Evolutionary conservation across 1,140 invertebrate species (phyloP), one percentile per base, ranked within the genome.

Genomic region (Rhagoletis pomonella): DNA sequence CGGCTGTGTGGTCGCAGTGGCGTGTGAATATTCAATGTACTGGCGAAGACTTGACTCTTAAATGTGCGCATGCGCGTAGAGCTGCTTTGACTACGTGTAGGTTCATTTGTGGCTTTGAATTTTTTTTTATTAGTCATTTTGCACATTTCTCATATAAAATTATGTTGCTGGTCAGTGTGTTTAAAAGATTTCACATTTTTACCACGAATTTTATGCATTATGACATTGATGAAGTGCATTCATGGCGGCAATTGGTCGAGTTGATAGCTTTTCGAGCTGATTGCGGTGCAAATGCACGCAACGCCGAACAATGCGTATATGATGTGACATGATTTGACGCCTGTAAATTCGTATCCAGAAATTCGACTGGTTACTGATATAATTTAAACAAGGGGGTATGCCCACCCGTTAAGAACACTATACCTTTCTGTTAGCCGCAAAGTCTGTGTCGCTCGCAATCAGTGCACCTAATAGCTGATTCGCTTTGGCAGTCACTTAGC

Each of bases 171-270:
- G 73, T 81, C 73, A 55, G 19, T 55, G 73, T 55, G 29, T 4
- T 7, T 17, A 62, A 14, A 62, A 62, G 4, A 62, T 62, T 81
- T 44, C 19, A 47, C 73, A 81, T 81, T 81, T 81, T 81, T 81
- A 81, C 2, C 73, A 47, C 73, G 73, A 81, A 81, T 81, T 81
- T 81, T 81, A 81, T 81, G 47, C 73, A 19, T 58, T 58, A 44
- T 42, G 73, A 81, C 73, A 81, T 81, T 81, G 73, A 81, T 81
- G 73, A 81, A 81, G 73, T 81, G 73, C 73, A 81, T 19, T 81
- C 19, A 42, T 55, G 73, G 73, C 73, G 73, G 73, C 73, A 47
- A 19, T 55, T 29, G 73, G 73, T 17, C 73, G 73, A 42, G 6
- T n/a, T 14, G 73, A 17, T n/a, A 9, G 19, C 73, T 81, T 81